These are phyloP conservation scores for Aldabrachelys gigantea DNA, from an alignment of 2,113 vertebrate species.

Conservation along the genomic window DNA sequence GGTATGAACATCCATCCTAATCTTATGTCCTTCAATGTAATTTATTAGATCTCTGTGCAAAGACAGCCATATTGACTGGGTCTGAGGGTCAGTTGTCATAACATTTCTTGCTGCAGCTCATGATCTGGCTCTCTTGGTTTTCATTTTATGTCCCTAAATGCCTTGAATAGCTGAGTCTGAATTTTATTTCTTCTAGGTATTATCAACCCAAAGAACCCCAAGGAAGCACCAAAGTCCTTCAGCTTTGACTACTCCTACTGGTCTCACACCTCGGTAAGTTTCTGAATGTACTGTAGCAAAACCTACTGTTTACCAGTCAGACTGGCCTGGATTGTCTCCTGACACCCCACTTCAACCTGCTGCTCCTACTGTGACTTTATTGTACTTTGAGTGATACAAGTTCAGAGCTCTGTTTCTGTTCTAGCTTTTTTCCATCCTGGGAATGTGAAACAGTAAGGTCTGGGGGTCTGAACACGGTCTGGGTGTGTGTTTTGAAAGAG, in stretches of 20 bases:
- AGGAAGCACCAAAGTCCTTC: conserved; percentile 97
- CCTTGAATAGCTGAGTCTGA: not conserved
- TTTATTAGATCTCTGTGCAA: not conserved
- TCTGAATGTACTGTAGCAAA: not conserved
- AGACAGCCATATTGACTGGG: not conserved
- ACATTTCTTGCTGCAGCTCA: not conserved
- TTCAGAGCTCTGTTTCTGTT: not conserved
- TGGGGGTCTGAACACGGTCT: not conserved
- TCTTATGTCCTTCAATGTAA: not conserved
- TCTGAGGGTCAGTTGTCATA: not conserved
- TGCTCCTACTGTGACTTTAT: not conserved
- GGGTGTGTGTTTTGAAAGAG: not conserved
- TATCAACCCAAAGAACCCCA: conserved; percentile 97
- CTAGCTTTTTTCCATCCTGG: not conserved
- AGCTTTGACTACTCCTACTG: conserved; percentile 99
- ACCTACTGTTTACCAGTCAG: not conserved
- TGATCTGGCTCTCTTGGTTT: not conserved
- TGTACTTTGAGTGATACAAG: not conserved
- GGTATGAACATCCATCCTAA: not conserved
- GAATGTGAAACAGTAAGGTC: not conserved
- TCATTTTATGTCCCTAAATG: not conserved
- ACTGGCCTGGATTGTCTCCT: not conserved
- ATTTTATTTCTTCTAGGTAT: conserved; percentile 85
- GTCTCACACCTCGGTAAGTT: conserved; percentile 96
- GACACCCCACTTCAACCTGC: not conserved